Conservation (phyloP, 2,113 vertebrate species). For the Sturnus vulgaris region DNA sequence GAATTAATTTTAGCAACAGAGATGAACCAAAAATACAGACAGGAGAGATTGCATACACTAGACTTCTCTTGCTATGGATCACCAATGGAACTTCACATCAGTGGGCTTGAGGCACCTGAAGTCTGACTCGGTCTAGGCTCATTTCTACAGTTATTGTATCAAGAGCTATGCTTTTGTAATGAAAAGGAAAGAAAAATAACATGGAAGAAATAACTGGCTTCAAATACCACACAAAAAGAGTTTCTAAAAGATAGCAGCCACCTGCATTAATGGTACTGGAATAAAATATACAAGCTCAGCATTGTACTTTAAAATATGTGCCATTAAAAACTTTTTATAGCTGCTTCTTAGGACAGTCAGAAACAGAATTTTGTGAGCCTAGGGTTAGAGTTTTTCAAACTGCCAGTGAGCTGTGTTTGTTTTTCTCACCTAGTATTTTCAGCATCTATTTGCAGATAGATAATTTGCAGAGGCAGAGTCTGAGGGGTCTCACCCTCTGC, state of each 20-base stretch:
- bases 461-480: neutral
- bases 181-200: neutral
- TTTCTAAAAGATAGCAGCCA: neutral
- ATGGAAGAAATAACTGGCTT: neutral
- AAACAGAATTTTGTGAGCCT: neutral
- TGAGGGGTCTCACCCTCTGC: accelerated
- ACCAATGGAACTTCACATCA: neutral
- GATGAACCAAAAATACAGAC: neutral
- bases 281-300: neutral
- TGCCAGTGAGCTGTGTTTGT: neutral
- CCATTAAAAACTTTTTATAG: neutral
- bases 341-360: constrained; percentile 1
- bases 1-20: neutral
- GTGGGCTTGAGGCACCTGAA: neutral
- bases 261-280: neutral
- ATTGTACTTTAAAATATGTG: neutral
- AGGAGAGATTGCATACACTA: neutral
- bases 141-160: neutral
- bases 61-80: neutral
- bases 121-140: neutral
- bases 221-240: neutral
- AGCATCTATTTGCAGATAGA: neutral
- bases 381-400: neutral
- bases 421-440: neutral
- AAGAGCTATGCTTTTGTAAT: neutral